Evolutionary conservation across 2,797 vertebrate species (phyloP), one percentile per base, ranked within the genome.

Genomic region (Poeciliopsis infans): DNA sequence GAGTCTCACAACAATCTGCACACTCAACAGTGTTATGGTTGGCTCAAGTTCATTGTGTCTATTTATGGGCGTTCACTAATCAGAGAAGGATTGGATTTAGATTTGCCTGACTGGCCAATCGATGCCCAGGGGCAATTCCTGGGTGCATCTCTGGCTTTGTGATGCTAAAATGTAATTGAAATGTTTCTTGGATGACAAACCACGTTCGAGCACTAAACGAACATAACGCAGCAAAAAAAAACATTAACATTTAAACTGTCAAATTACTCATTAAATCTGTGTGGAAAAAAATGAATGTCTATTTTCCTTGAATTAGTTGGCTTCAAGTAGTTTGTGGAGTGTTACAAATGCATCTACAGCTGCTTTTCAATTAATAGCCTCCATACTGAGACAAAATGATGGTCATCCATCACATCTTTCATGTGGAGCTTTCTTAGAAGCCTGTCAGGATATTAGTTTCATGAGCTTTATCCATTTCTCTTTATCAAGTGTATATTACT

Each of bases 81-180:
- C 31, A 66, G 31, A 66, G 61, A 66, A 61, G 55, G 55, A 59
- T 59, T 59, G 55, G 55, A 59, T 61, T 61, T 61, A 66, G 61
- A 66, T 66, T 66, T 66, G 33, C 61, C 33, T 66, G 61, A 66
- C 33, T 61, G 28, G 31, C 5, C 61, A 39, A 36, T 66, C 61
- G 18, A 66, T 66, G 18, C 31, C 18, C 33, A 1, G 33, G 61
- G 61, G 6, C 28, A 36, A 66, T 39, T 39, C 36, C 16, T 66
- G 15, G 18, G 61, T 36, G 18, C 61, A 39, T 18, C 33, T 36
- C 61, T 36, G 28, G 61, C 8, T 39, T 20, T 66, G 6, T 33
- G 31, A 36, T 10, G 33, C 4, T 66, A 36, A 20, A 36, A 20
- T 20, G 16, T 36, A 8, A 39, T 20, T 33, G 18, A 66, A 66